phyloP scores from a whole-genome alignment of 2,797 vertebrate genomes.

The Danio choprae region DNA sequence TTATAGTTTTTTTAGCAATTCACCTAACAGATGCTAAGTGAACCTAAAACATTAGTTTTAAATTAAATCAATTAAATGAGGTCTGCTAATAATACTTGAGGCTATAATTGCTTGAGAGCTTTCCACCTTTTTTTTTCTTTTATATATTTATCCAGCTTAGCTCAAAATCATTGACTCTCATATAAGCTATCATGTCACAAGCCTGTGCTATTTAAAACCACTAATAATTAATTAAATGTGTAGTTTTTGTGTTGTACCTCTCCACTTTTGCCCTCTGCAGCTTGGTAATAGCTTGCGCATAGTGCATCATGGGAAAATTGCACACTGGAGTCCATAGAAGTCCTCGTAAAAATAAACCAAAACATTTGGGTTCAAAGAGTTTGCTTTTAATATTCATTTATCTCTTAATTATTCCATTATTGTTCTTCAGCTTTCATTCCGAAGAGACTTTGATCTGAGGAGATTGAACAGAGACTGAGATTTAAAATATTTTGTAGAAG shows the following conservation, averaged over 20 bases:
- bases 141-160: not conserved
- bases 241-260: slow-evolving; percentile 17
- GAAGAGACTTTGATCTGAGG: slow-evolving; percentile 72
- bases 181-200: not conserved
- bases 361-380: slow-evolving; percentile 79
- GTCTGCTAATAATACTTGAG: not conserved
- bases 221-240: not conserved
- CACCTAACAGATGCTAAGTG: not conserved
- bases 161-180: slow-evolving; percentile 12
- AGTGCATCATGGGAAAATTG: slow-evolving; percentile 72
- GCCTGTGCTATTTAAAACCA: slow-evolving; percentile 12
- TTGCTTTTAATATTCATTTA: slow-evolving; percentile 73
- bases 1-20: slow-evolving; percentile 18
- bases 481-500: slow-evolving; percentile 78
- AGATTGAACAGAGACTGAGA: slow-evolving; percentile 66
- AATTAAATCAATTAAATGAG: not conserved
- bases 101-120: not conserved
- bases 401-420: slow-evolving; percentile 79
- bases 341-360: slow-evolving; percentile 77
- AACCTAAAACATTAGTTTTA: slow-evolving; percentile 38
- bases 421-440: slow-evolving; percentile 72
- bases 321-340: slow-evolving; percentile 77
- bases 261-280: not conserved
- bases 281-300: slow-evolving; percentile 8
- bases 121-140: not conserved